A percentile compares a stretch with the other conserved stretches of the same genome.
Evolutionary conservation across 2,888 invertebrate genomes (phyloP).

Genomic region (Tipula helvola): DNA sequence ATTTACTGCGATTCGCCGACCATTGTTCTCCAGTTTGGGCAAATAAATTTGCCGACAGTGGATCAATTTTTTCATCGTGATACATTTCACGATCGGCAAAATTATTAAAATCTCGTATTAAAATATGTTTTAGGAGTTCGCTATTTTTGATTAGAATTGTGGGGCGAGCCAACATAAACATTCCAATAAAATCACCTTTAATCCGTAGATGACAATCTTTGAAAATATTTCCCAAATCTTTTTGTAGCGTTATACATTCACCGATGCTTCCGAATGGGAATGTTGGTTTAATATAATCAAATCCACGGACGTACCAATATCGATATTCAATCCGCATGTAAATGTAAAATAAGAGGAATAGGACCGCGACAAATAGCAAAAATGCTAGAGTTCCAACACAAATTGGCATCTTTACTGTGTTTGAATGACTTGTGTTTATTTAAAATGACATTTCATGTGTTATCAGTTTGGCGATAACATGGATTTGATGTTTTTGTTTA

Average conservation of each 20-base stretch:
- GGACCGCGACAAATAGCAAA: neutral
- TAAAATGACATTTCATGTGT: neutral
- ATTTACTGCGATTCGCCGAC: slow-evolving; percentile 43
- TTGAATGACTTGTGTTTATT: neutral
- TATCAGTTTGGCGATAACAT: neutral
- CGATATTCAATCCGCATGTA: neutral
- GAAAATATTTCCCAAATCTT: slow-evolving; percentile 44
- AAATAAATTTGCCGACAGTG: slow-evolving; percentile 42
- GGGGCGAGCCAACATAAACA: slow-evolving; percentile 44
- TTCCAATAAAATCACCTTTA: slow-evolving; percentile 33
- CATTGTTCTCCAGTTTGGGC: slow-evolving; percentile 43
- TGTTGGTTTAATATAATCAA: slow-evolving; percentile 39
- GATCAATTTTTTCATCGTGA: slow-evolving; percentile 41
- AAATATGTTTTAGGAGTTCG: slow-evolving; percentile 42
- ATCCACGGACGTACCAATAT: slow-evolving; percentile 41
- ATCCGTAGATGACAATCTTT: slow-evolving; percentile 38
- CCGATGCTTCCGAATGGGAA: slow-evolving; percentile 46
- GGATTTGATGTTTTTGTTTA: neutral
- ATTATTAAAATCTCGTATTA: slow-evolving; percentile 44
- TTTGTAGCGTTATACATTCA: slow-evolving; percentile 39
- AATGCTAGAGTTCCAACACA: neutral
- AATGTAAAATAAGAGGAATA: neutral
- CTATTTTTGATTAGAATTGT: slow-evolving; percentile 43
- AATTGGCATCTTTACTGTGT: neutral
- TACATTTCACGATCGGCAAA: slow-evolving; percentile 46